Evolutionary conservation across 2,797 vertebrate species (phyloP).

Genomic region (Tarsius wallacei): DNA sequence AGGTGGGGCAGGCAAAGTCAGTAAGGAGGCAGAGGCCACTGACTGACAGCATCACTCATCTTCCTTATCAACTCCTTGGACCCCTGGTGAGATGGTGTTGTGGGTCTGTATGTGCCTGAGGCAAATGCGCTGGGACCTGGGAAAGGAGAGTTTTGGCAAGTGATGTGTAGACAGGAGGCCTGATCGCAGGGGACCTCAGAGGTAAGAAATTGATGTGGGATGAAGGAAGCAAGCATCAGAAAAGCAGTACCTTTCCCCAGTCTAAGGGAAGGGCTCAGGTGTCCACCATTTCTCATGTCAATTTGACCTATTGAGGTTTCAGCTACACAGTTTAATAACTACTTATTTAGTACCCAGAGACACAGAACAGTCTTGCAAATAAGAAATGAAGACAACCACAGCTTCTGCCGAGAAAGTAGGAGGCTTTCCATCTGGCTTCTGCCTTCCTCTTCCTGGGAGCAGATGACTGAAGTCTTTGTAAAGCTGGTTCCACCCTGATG

Average conservation of each 20-base stretch:
- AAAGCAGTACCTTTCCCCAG: not conserved
- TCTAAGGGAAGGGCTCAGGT: not conserved
- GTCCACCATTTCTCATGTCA: not conserved
- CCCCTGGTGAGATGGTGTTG: not conserved
- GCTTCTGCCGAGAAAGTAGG: not conserved
- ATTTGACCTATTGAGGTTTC: not conserved
- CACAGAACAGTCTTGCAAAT: not conserved
- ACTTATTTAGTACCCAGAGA: not conserved
- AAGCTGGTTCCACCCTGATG: not conserved
- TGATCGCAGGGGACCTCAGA: not conserved
- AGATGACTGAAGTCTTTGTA: slow-evolving; percentile 21
- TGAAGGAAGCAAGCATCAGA: not conserved
- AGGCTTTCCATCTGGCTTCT: not conserved
- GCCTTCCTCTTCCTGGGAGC: slow-evolving; percentile 9
- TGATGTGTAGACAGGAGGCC: not conserved
- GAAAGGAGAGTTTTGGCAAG: not conserved
- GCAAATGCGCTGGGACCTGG: not conserved
- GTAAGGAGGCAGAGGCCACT: not conserved
- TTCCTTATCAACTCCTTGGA: not conserved
- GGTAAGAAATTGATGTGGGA: not conserved
- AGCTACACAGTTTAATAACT: not conserved
- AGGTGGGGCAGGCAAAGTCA: not conserved
- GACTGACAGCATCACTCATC: not conserved
- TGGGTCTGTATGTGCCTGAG: not conserved
- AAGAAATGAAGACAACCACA: not conserved